Conservation (phyloP, 2,888 invertebrate genomes). For the Hypsopygia costalis region DNA sequence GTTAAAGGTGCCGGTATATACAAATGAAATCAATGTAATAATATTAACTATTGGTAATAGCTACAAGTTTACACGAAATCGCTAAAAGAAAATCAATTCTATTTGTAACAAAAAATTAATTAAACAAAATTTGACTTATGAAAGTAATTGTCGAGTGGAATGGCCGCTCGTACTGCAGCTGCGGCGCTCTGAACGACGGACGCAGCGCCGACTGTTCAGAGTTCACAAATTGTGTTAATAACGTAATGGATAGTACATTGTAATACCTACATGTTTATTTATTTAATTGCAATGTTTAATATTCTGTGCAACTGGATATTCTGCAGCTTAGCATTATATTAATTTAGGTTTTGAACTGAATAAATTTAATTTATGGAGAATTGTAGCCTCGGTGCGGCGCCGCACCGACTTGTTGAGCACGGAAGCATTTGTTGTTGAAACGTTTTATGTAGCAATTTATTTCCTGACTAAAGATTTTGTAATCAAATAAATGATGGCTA, state of each 20-base stretch:
- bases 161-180: too few species aligned
- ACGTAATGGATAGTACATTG: slow-evolving; percentile 24
- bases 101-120: too few species aligned
- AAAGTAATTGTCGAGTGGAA: too few species aligned
- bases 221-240: neutral
- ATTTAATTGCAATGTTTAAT: neutral
- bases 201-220: slow-evolving; percentile 7
- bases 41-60: too few species aligned
- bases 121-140: too few species aligned
- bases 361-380: slow-evolving; percentile 30
- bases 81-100: too few species aligned
- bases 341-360: slow-evolving; percentile 44
- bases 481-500: slow-evolving; percentile 78
- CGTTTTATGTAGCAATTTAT: slow-evolving; percentile 75
- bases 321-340: slow-evolving; percentile 37
- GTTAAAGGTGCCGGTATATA: too few species aligned
- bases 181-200: too few species aligned
- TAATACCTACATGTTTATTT: slow-evolving; percentile 5
- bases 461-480: slow-evolving; percentile 73
- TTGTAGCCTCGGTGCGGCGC: neutral
- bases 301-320: slow-evolving; percentile 16
- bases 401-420: slow-evolving; percentile 31
- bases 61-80: too few species aligned
- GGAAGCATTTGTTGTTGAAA: slow-evolving; percentile 66
- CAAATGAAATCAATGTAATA: too few species aligned